Conservation (phyloP, 2,888 invertebrate species). For the Mythimna ferrago region DNA sequence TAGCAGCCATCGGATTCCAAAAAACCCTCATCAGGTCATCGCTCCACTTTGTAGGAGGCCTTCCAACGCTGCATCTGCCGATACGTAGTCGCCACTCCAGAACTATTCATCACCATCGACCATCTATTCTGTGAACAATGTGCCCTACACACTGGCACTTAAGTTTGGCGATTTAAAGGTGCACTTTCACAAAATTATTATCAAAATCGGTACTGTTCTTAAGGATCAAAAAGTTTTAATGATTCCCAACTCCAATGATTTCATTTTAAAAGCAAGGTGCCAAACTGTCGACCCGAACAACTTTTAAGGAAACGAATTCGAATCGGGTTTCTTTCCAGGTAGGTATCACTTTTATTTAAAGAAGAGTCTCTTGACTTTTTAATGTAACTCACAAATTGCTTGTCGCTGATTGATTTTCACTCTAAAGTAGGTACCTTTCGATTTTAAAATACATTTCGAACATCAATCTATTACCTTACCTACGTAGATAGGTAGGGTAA, state of each 20-base stretch:
- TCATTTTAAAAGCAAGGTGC: not conserved
- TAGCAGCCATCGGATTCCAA: too few relatives aligned
- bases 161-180: not conserved
- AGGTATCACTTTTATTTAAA: not conserved
- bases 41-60: too few relatives aligned
- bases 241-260: slow-evolving; percentile 9
- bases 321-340: not conserved
- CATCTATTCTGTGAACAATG: too few relatives aligned
- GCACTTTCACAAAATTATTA: not conserved
- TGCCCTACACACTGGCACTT: too few relatives aligned
- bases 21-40: too few relatives aligned
- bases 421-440: slow-evolving; percentile 3
- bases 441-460: not conserved
- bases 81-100: too few relatives aligned
- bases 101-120: too few relatives aligned
- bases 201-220: not conserved
- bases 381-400: slow-evolving; percentile 20
- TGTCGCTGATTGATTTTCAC: slow-evolving; percentile 17
- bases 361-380: slow-evolving; percentile 18
- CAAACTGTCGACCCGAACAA: slow-evolving; percentile 1
- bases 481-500: too few relatives aligned
- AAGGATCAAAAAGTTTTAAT: slow-evolving; percentile 15
- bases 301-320: slow-evolving; percentile 6
- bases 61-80: too few relatives aligned
- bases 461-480: not conserved